Percentiles rank a stretch among this genome's conserved stretches.
phyloP scores from a whole-genome alignment of 2,888 invertebrate species.

The Erpobdella octoculata region DNA sequence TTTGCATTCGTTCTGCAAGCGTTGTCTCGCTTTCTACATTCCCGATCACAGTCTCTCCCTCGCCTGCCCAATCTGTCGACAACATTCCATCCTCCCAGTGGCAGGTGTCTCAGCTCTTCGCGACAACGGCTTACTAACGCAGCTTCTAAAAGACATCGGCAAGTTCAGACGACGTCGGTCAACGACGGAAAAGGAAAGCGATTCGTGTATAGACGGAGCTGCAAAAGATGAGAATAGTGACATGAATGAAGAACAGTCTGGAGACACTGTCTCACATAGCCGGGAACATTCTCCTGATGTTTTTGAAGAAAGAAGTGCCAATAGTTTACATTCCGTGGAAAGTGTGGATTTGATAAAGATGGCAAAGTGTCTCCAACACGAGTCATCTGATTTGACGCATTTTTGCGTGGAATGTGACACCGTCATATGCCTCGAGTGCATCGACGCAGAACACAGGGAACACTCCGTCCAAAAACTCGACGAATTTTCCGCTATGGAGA shows the following conservation, averaged over 20 bases:
- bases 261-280: background rate
- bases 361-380: constrained; percentile 51
- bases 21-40: constrained; percentile 53
- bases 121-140: constrained; percentile 53
- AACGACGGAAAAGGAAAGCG: background rate
- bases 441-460: constrained; percentile 52
- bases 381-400: constrained; percentile 48
- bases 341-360: no score
- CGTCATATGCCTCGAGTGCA: constrained; percentile 55
- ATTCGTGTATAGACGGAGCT: background rate
- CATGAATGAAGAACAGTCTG: background rate
- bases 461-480: constrained; percentile 6
- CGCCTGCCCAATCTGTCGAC: constrained; percentile 55
- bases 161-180: background rate
- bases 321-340: background rate
- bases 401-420: constrained; percentile 56
- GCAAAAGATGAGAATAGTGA: background rate
- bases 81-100: constrained; percentile 55
- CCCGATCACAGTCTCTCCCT: constrained; percentile 54
- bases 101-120: constrained; percentile 54
- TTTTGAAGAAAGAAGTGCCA: background rate
- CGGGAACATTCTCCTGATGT: background rate
- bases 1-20: constrained; percentile 55
- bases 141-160: constrained; percentile 52
- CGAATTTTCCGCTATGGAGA: background rate